These are phyloP conservation scores for Disparrhopalites patrizii DNA, from an alignment of 2,888 invertebrate genomes.

Conservation along the genomic window DNA sequence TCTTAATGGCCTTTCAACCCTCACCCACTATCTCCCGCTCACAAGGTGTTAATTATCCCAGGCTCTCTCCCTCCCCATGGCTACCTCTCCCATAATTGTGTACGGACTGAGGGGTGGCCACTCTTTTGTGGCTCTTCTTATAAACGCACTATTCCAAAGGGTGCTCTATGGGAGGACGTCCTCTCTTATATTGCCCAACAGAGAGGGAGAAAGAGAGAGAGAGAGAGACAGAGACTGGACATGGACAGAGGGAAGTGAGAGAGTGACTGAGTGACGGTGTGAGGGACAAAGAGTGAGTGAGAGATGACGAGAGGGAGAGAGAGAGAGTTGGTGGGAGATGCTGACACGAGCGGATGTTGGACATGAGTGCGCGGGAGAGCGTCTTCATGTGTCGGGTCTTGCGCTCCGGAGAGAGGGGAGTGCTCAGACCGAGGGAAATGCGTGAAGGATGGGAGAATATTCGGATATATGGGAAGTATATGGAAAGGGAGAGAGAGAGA, in stretches of 20 bases:
- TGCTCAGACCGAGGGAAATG: no score
- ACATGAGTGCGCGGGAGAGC: neutral
- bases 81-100: no score
- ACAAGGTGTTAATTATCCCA: slow-evolving; percentile 1
- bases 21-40: neutral
- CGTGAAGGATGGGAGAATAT: no score
- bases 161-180: no score
- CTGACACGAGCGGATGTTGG: no score
- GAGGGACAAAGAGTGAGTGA: no score
- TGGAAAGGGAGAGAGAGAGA: neutral
- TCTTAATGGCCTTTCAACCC: slow-evolving; percentile 17
- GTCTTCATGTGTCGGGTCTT: no score
- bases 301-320: neutral
- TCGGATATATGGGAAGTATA: no score
- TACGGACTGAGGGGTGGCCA: neutral
- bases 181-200: no score
- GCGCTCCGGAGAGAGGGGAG: no score
- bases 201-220: neutral
- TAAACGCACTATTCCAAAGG: no score
- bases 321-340: neutral
- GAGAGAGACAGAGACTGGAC: neutral
- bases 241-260: neutral
- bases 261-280: neutral
- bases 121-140: neutral
- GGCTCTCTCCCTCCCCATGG: no score